Evolutionary conservation across 2,888 invertebrate genomes (phyloP), one percentile per base, ranked within the genome.

Genomic region (Halocaridina rubra): DNA sequence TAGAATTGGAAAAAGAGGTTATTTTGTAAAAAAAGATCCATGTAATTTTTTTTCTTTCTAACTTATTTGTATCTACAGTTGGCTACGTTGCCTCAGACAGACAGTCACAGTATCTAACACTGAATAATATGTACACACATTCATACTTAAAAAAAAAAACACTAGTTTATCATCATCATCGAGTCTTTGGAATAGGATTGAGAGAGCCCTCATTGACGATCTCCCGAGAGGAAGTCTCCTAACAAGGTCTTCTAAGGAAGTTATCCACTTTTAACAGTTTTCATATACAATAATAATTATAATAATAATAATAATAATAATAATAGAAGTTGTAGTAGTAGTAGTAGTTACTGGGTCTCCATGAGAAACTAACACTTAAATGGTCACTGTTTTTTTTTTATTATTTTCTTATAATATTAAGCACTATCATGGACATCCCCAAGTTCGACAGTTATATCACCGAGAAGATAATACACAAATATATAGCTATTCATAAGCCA

Each of bases 131-230:
- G 69, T 79, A 39, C 79, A 67, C 29, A 57, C 71, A 80, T 39
- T 57, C 80, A 57, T 71, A 80, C 71, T 71, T 53, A 69, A 80
- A 57, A n/a, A n/a, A n/a, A n/a, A n/a, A n/a, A n/a, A n/a, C n/a
- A n/a, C n/a, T n/a, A n/a, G n/a, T n/a, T n/a, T n/a, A n/a, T n/a
- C n/a, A n/a, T n/a, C n/a, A n/a, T n/a, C 71, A 69, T 57, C 69
- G 53, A 19, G 80, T 80, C 80, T 80, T 80, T 80, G 80, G 80
- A 80, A 80, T 80, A 71, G 80, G 80, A 80, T 67, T 22, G 59
- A 76, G 27, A 78, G 61, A 78, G 78, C 53, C 57, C 57, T 29
- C 46, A 13, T 19, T 75, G 19, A 75, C 22, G n/a, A 24, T 53
- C 57, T n/a, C n/a, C n/a, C n/a, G n/a, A n/a, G n/a, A n/a, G n/a